Conservation (phyloP, 2,797 vertebrate genomes). For the Anas capensis region DNA sequence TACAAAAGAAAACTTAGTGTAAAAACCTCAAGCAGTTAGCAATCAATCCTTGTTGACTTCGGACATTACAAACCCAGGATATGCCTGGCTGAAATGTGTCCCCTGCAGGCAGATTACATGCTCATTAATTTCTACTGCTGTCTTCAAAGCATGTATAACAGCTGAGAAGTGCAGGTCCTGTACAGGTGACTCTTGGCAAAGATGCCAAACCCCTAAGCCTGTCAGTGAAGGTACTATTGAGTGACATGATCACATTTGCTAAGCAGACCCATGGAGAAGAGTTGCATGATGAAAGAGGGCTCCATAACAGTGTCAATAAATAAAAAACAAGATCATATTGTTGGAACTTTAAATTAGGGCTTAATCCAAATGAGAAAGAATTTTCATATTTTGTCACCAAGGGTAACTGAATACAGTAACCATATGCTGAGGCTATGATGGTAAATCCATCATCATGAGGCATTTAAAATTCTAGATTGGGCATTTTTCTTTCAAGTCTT, state of each 20-base stretch:
- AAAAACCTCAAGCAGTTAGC: not conserved
- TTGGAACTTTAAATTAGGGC: not conserved
- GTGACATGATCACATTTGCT: not conserved
- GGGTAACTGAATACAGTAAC: not conserved
- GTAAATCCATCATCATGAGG: not conserved
- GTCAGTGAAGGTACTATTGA: not conserved
- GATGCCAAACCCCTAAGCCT: not conserved
- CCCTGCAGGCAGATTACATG: fast-evolving
- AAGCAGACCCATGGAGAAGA: not conserved
- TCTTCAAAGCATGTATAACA: fast-evolving
- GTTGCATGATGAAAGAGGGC: fast-evolving
- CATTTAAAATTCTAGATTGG: not conserved
- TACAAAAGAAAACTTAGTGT: not conserved
- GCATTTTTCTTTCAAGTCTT: not conserved
- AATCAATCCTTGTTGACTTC: not conserved
- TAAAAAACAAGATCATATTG: not conserved
- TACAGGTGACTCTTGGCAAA: not conserved
- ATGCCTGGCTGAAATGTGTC: not conserved
- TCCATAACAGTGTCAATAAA: not conserved
- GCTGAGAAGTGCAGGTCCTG: not conserved
- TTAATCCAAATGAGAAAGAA: not conserved
- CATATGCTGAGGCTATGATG: not conserved
- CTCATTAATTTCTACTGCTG: not conserved
- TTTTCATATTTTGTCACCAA: not conserved
- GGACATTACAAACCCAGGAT: not conserved